These are phyloP conservation scores for Parambassis ranga DNA, from an alignment of 2,797 vertebrate genomes.

Conservation along the genomic window DNA sequence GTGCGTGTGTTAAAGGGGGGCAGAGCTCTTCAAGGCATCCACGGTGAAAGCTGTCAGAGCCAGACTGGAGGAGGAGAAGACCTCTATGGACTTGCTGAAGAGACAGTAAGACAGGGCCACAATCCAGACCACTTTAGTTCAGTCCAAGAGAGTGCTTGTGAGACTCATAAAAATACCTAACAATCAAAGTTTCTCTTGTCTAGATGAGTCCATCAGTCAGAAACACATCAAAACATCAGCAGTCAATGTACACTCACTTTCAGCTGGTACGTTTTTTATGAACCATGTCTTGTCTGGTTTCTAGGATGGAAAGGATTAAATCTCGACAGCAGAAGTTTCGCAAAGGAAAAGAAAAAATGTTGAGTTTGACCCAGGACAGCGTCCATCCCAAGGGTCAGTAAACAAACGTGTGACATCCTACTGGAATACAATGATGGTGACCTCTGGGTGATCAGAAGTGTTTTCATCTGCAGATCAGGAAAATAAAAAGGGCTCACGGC, in stretches of 20 bases:
- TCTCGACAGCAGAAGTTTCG: conserved; percentile 94
- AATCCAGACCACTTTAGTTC: no score
- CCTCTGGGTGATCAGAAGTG: neutral
- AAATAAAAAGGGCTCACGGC: conserved; percentile 85
- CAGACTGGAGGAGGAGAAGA: conserved; percentile 93
- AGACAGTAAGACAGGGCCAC: conserved; percentile 93
- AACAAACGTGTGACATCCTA: neutral
- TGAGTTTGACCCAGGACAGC: conserved; percentile 86
- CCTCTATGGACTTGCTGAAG: conserved; percentile 95
- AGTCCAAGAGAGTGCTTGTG: no score
- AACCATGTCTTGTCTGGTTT: no score
- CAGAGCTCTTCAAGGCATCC: conserved; percentile 93
- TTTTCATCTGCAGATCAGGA: conserved; percentile 70
- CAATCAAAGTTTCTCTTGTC: no score
- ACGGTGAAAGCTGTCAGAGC: conserved; percentile 94
- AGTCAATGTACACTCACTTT: no score
- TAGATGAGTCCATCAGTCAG: no score
- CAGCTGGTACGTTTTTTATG: no score
- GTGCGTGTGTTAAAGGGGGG: conserved; percentile 80
- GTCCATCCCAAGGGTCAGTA: conserved; percentile 15
- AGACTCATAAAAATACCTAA: no score
- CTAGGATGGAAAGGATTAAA: conserved; percentile 97
- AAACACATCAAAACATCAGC: no score
- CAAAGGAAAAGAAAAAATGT: conserved; percentile 92
- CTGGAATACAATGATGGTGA: no score